Evolutionary conservation across 2,797 vertebrate genomes (phyloP).

Genomic region (Sandelia bainsii): DNA sequence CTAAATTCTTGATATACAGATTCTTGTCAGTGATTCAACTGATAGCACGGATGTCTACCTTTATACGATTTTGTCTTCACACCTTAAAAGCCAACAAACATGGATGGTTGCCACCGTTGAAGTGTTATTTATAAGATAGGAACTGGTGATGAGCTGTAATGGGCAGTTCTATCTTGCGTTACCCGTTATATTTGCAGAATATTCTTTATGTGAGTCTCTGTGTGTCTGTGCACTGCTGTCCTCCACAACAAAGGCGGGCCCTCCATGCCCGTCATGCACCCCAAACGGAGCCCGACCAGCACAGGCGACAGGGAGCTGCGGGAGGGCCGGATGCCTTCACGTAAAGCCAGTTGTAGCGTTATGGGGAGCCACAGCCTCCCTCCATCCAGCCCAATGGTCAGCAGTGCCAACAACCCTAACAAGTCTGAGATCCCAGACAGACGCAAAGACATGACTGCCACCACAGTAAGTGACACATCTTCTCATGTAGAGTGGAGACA

Average conservation of each 20-base stretch:
- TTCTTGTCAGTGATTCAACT: not conserved
- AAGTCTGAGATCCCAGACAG: conserved; percentile 94
- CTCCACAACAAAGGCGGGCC: conserved; percentile 90
- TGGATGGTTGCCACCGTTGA: not conserved
- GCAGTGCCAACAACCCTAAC: conserved; percentile 96
- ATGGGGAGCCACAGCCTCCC: conserved; percentile 89
- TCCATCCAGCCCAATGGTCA: conserved; percentile 95
- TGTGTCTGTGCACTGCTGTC: conserved; percentile 73
- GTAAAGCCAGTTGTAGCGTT: conserved; percentile 91
- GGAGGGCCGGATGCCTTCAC: conserved; percentile 89
- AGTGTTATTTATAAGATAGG: not conserved
- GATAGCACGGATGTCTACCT: not conserved
- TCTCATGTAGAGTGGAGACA: not conserved
- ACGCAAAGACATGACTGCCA: conserved; percentile 91
- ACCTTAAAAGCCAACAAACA: not conserved
- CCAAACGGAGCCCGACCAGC: conserved; percentile 92
- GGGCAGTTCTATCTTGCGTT: not conserved
- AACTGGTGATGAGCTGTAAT: not conserved
- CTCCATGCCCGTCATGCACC: conserved; percentile 90
- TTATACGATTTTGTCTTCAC: not conserved
- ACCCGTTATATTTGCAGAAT: conserved; percentile 47
- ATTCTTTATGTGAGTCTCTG: conserved; percentile 74
- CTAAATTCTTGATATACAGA: not conserved
- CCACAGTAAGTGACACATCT: conserved; percentile 81
- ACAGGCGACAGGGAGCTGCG: conserved; percentile 89